Evolutionary conservation across 2,888 invertebrate species (phyloP).

Genomic region (Lacanobia oleracea): DNA sequence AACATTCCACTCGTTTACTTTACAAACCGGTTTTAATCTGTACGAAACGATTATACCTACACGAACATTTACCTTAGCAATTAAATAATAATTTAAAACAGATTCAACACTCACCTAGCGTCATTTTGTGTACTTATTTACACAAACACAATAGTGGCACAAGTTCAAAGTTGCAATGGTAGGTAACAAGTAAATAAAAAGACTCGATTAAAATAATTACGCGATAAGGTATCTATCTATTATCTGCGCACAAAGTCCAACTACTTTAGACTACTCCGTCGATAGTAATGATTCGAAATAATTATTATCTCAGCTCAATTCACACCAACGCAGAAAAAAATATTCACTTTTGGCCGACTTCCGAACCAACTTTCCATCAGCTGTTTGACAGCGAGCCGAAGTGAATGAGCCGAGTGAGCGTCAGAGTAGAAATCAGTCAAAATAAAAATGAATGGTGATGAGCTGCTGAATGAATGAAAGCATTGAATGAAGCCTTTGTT

Average conservation of each 20-base stretch:
- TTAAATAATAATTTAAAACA: slow-evolving; percentile 11
- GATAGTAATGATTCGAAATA: slow-evolving; percentile 29
- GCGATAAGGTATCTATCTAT: slow-evolving; percentile 52
- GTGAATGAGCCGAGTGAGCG: slow-evolving; percentile 13
- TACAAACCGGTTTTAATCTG: slow-evolving; percentile 22
- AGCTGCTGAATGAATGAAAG: slow-evolving; percentile 21
- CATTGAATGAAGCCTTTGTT: slow-evolving; percentile 24
- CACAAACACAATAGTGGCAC: slow-evolving; percentile 42
- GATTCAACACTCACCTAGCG: slow-evolving; percentile 64
- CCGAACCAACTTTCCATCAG: slow-evolving; percentile 55
- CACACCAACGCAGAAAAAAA: slow-evolving; percentile 6
- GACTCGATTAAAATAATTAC: slow-evolving; percentile 45
- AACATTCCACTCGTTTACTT: slow-evolving; percentile 3
- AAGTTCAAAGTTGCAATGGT: slow-evolving; percentile 52
- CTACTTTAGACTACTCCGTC: slow-evolving; percentile 24
- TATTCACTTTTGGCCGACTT: neutral
- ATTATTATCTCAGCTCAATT: slow-evolving; percentile 33
- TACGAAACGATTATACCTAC: neutral
- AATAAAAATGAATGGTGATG: neutral
- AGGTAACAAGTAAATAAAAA: slow-evolving; percentile 44
- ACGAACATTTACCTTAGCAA: neutral
- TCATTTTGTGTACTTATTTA: slow-evolving; percentile 61
- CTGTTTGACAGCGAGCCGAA: slow-evolving; percentile 60
- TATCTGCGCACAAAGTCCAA: slow-evolving; percentile 47
- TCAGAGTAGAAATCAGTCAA: neutral